Evolutionary conservation across 1,140 invertebrate species (phyloP).

Genomic region (Latrodectus geometricus): DNA sequence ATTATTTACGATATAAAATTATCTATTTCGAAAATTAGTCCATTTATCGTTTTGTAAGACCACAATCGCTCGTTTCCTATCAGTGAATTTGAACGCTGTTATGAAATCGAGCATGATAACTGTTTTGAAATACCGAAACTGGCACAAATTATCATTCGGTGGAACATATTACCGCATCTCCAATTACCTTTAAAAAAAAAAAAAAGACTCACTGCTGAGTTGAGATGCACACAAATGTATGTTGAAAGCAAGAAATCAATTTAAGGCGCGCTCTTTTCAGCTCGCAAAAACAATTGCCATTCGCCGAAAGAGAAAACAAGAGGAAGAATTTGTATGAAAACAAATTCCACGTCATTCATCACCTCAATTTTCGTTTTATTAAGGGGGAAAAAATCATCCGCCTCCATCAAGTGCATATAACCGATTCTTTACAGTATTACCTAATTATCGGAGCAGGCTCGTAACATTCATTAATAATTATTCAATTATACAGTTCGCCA

Average conservation of each 20-base stretch:
- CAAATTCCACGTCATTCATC: slow-evolving; percentile 39
- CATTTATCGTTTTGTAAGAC: no score
- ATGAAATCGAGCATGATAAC: no score
- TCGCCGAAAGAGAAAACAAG: slow-evolving; percentile 8
- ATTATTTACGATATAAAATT: no score
- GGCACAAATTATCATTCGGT: not conserved
- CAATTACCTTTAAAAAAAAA: not conserved
- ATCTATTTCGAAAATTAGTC: no score
- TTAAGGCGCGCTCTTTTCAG: not conserved
- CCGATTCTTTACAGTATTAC: slow-evolving; percentile 50
- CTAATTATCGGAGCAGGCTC: slow-evolving; percentile 40
- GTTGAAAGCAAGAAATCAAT: not conserved
- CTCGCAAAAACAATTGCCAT: not conserved
- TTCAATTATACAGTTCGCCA: slow-evolving; percentile 59
- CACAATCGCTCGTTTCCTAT: no score
- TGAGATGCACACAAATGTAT: not conserved
- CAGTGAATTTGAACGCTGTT: no score
- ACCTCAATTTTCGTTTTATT: slow-evolving; percentile 21
- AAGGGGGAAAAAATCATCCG: slow-evolving; percentile 3
- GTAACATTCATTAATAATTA: slow-evolving; percentile 59
- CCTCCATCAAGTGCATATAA: not conserved
- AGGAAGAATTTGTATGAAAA: slow-evolving; percentile 27
- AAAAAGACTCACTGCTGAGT: not conserved
- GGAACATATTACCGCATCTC: not conserved
- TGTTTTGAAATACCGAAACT: not conserved